Conservation (phyloP, 2,888 invertebrate species). For the Apamea sordens region DNA sequence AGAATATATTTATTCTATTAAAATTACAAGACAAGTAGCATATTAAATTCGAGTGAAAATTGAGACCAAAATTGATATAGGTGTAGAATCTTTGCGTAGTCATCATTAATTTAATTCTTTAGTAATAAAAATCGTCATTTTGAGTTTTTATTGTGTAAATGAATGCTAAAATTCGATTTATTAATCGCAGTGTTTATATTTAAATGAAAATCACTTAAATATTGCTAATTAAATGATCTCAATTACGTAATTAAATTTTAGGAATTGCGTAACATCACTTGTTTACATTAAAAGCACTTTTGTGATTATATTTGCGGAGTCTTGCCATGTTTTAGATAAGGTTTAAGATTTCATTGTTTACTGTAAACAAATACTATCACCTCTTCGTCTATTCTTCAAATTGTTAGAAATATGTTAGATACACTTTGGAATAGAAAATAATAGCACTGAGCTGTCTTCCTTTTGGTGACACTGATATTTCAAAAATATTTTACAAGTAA, state of each 20-base stretch:
- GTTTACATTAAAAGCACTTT: constrained; percentile 59
- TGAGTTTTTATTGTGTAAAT: constrained; percentile 32
- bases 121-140: background rate
- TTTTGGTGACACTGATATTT: constrained; percentile 38
- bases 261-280: constrained; percentile 58
- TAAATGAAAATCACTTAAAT: constrained; percentile 21
- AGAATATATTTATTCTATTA: constrained; percentile 21
- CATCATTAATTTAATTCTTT: constrained; percentile 16
- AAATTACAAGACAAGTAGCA: constrained; percentile 20
- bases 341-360: constrained; percentile 31
- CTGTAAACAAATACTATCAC: constrained; percentile 51
- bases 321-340: constrained; percentile 40
- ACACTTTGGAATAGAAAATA: constrained; percentile 30
- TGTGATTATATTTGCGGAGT: constrained; percentile 51
- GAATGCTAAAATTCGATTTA: constrained; percentile 16
- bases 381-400: constrained; percentile 21
- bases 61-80: constrained; percentile 63
- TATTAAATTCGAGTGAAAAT: constrained; percentile 48
- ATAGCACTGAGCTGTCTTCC: constrained; percentile 56
- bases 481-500: constrained; percentile 34
- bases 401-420: constrained; percentile 26
- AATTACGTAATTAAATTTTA: constrained; percentile 42
- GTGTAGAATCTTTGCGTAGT: constrained; percentile 34
- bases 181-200: constrained; percentile 23
- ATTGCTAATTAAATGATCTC: constrained; percentile 55